Evolutionary conservation across 2,888 invertebrate genomes (phyloP).

Genomic region (Sympetrum striolatum): DNA sequence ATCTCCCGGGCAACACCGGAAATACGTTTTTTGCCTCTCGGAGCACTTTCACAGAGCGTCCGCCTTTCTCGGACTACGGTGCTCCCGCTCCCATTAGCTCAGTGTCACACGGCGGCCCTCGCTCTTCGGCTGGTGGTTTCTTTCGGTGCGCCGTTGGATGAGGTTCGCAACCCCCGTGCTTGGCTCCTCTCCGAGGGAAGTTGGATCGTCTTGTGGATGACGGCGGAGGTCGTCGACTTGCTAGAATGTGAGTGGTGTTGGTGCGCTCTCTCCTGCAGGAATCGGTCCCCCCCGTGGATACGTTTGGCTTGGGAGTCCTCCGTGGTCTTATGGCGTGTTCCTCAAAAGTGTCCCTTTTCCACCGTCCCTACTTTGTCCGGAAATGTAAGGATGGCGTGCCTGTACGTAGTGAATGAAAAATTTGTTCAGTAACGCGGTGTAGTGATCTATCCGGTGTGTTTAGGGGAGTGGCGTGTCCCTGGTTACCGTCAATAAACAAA

Average conservation of each 20-base stretch:
- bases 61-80: background rate
- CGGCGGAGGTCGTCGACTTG: background rate
- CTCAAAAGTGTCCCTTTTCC: too few relatives aligned
- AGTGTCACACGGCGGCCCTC: background rate
- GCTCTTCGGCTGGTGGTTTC: too few relatives aligned
- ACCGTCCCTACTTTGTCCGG: too few relatives aligned
- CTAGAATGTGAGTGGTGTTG: conserved; percentile 11
- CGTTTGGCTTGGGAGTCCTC: background rate
- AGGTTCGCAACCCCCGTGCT: background rate
- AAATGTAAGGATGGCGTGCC: too few relatives aligned
- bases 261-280: background rate
- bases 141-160: conserved; percentile 2
- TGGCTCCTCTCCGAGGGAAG: background rate
- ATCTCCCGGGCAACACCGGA: conserved; percentile 25
- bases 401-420: too few relatives aligned
- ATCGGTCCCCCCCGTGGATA: too few relatives aligned
- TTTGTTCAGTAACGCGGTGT: too few relatives aligned
- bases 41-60: conserved; percentile 37
- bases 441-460: too few relatives aligned
- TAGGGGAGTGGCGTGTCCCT: too few relatives aligned
- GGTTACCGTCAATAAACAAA: too few relatives aligned
- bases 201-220: background rate
- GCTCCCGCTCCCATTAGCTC: background rate
- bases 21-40: background rate
- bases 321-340: background rate